Percentiles rank a stretch among this genome's conserved stretches.
Conservation (phyloP, 2,797 vertebrate genomes). For the Cygnus olor region DNA sequence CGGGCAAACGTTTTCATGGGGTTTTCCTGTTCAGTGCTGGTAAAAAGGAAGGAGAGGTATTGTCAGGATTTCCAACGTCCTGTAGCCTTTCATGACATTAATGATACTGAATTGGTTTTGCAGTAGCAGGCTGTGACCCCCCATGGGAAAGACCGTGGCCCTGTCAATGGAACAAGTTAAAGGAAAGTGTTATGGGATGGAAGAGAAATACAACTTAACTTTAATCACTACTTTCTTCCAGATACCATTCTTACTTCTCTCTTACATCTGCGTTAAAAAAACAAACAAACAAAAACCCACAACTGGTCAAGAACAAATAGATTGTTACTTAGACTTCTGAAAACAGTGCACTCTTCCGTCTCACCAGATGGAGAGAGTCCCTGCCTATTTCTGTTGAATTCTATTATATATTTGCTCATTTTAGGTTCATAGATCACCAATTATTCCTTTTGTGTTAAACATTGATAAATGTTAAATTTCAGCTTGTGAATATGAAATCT, state of each 20-base stretch:
- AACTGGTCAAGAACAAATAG: background rate
- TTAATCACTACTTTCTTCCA: background rate
- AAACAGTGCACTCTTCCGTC: accelerated
- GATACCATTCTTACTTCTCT: background rate
- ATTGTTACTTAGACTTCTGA: background rate
- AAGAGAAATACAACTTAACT: background rate
- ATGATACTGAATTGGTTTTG: background rate
- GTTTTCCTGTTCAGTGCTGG: background rate
- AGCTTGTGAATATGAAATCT: background rate
- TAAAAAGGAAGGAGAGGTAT: background rate
- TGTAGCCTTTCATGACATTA: background rate
- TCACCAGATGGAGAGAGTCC: background rate
- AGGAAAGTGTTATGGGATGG: background rate
- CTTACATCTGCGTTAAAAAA: background rate
- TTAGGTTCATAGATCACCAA: background rate
- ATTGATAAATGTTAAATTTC: background rate
- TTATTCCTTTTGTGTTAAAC: background rate
- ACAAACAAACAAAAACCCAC: background rate
- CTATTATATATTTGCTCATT: background rate
- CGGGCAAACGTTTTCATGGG: background rate
- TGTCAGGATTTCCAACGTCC: background rate
- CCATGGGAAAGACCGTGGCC: background rate
- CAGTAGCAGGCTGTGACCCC: background rate
- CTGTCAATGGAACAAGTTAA: background rate
- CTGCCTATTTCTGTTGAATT: background rate